Percentiles rank a stretch among this genome's conserved stretches.
Evolutionary conservation across 2,113 vertebrate genomes (phyloP).

Genomic region (Plecturocebus donacophilus): DNA sequence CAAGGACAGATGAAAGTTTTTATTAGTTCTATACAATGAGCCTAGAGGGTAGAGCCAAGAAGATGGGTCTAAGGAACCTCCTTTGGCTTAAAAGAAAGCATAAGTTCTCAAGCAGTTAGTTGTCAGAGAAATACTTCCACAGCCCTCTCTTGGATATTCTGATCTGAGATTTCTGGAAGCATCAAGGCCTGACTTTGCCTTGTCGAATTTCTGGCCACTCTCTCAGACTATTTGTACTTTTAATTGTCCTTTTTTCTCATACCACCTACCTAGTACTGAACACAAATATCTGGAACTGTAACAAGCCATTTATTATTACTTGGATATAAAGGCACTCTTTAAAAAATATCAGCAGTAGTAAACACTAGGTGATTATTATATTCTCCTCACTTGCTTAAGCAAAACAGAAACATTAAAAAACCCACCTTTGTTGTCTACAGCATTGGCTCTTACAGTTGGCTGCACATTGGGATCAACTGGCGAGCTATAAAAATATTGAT

Average conservation of each 20-base stretch:
- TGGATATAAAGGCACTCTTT: background rate
- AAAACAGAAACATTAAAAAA: background rate
- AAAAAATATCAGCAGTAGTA: background rate
- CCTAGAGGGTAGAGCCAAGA: background rate
- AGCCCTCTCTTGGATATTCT: background rate
- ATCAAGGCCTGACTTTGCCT: background rate
- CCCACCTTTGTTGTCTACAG: background rate
- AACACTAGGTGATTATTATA: background rate
- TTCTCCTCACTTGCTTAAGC: background rate
- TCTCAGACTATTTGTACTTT: background rate
- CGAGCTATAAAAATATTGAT: background rate
- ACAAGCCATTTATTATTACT: background rate
- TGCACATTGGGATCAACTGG: background rate
- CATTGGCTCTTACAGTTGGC: background rate
- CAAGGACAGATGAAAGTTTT: background rate
- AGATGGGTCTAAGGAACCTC: background rate
- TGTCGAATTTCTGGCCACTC: background rate
- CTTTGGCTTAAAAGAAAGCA: background rate
- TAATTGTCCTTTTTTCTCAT: background rate
- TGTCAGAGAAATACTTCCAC: background rate
- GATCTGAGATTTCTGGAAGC: background rate
- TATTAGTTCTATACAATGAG: background rate
- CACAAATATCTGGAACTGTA: background rate
- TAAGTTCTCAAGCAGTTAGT: background rate
- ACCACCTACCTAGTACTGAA: background rate